Conservation (phyloP, 2,888 invertebrate genomes). For the Hydroisotoma schaefferi region DNA sequence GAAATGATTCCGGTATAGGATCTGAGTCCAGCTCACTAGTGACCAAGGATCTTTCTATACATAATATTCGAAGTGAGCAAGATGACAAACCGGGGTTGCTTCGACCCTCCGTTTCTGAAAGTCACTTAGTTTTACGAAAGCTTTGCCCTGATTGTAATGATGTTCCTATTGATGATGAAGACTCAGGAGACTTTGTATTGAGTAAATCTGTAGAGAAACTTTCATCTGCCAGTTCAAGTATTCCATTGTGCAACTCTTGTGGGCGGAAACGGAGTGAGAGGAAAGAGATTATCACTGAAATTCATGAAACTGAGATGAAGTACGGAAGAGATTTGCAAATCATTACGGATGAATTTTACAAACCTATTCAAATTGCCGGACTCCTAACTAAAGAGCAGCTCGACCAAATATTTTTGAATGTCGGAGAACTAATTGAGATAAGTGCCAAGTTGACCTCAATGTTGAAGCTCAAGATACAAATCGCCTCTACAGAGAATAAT, state of each 20-base stretch:
- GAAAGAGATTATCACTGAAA: constrained; percentile 90
- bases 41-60: background rate
- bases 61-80: background rate
- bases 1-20: constrained; percentile 89
- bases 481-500: constrained; percentile 58
- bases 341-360: constrained; percentile 86
- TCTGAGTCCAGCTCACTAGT: constrained; percentile 62
- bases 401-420: constrained; percentile 86
- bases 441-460: constrained; percentile 66
- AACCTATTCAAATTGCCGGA: constrained; percentile 89
- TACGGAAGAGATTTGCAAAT: constrained; percentile 90
- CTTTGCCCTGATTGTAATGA: constrained; percentile 38
- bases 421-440: constrained; percentile 85
- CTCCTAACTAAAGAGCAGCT: constrained; percentile 86
- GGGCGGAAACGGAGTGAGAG: constrained; percentile 81
- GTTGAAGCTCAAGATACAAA: constrained; percentile 79
- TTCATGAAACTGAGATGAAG: constrained; percentile 93
- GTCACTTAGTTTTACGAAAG: constrained; percentile 5
- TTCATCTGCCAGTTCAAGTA: background rate
- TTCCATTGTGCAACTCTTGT: constrained; percentile 73
- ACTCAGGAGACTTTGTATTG: too few species aligned
- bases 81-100: background rate
- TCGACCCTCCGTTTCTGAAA: background rate
- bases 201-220: constrained; percentile 16
- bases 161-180: constrained; percentile 29